A percentile compares a stretch with the other conserved stretches of the same genome.
phyloP scores from a whole-genome alignment of 2,888 invertebrate species.

The Neoascia interrupta region DNA sequence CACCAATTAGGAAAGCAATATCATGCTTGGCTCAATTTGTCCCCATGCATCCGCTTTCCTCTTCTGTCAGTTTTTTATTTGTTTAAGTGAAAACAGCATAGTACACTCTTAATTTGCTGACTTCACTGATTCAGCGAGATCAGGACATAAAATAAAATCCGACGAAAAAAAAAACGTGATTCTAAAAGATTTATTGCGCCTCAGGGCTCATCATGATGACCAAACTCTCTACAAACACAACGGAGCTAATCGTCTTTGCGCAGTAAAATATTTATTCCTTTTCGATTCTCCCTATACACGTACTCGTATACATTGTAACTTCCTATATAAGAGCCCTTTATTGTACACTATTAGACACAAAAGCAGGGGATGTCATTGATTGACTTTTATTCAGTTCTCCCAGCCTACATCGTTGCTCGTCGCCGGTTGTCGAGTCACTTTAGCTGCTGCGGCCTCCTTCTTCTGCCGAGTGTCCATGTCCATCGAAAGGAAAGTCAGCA shows the following conservation, averaged over 20 bases:
- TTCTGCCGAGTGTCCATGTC: constrained; percentile 16
- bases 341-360: constrained; percentile 61
- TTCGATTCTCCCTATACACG: background rate
- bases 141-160: background rate
- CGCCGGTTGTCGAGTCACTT: background rate
- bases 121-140: constrained; percentile 36
- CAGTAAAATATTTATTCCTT: constrained; percentile 58
- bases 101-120: constrained; percentile 65
- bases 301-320: constrained; percentile 41
- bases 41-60: constrained; percentile 21
- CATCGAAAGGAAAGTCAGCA: constrained; percentile 39
- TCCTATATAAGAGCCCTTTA: constrained; percentile 62
- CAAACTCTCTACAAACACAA: constrained; percentile 54
- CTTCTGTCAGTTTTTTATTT: constrained; percentile 43
- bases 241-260: constrained; percentile 64
- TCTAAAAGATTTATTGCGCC: constrained; percentile 62
- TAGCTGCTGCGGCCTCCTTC: too few relatives aligned
- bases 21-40: constrained; percentile 45
- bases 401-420: constrained; percentile 33
- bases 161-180: constrained; percentile 25
- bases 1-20: constrained; percentile 45
- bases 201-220: constrained; percentile 60
- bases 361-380: constrained; percentile 62
- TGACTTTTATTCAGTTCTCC: constrained; percentile 50
- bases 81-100: constrained; percentile 59